phyloP scores from a whole-genome alignment of 2,113 vertebrate genomes.

The Hyla sarda region DNA sequence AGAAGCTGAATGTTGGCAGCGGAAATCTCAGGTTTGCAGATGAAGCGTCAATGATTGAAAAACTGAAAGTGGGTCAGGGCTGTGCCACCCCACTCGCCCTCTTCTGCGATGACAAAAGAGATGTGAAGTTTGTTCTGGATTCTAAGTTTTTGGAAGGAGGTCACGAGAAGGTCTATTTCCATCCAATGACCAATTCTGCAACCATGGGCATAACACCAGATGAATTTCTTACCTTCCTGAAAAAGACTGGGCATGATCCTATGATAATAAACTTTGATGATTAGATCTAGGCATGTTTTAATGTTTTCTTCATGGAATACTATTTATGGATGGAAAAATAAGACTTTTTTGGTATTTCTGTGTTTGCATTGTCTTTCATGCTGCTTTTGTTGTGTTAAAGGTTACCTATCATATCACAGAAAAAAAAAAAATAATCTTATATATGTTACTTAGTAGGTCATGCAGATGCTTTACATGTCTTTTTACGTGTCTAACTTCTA shows the following conservation, averaged over 20 bases:
- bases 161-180: constrained; percentile 84
- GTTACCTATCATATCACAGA: no score
- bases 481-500: no score
- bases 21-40: constrained; percentile 91
- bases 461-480: no score
- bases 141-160: constrained; percentile 80
- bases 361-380: background rate
- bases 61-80: constrained; percentile 86
- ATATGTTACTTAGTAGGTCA: no score
- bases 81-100: constrained; percentile 87
- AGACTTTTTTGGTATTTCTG: background rate
- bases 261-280: constrained; percentile 72
- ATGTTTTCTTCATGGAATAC: background rate
- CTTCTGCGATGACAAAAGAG: constrained; percentile 79
- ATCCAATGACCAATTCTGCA: constrained; percentile 92
- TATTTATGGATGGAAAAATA: background rate
- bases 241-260: constrained; percentile 86
- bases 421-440: no score
- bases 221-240: constrained; percentile 86
- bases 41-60: constrained; percentile 86
- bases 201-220: constrained; percentile 85
- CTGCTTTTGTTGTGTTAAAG: no score
- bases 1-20: constrained; percentile 84
- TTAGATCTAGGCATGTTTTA: background rate
- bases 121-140: constrained; percentile 86